These are phyloP conservation scores for Aplochiton taeniatus DNA, from an alignment of 2,797 vertebrate species.

Conservation along the genomic window DNA sequence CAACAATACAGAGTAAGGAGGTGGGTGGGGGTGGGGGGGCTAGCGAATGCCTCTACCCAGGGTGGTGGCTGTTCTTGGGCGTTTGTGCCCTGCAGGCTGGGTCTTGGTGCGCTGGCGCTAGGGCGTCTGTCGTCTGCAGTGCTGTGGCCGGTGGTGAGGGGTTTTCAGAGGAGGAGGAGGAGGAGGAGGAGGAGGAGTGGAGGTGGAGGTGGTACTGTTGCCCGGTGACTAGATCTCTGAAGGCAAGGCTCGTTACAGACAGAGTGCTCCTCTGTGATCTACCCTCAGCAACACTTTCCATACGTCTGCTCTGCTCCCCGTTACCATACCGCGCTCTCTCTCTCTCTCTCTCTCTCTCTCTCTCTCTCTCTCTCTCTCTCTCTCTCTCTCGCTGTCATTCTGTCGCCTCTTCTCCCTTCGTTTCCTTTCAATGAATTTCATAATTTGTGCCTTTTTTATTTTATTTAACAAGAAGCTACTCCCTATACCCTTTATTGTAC, in stretches of 20 bases:
- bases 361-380: constrained; percentile 1
- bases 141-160: constrained; percentile 22
- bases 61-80: too few relatives aligned
- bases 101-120: constrained; percentile 10
- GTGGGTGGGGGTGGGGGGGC: too few relatives aligned
- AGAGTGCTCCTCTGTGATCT: constrained; percentile 21
- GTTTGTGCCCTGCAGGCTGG: background rate
- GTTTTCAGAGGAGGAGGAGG: background rate
- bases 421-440: background rate
- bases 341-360: background rate
- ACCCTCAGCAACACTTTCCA: constrained; percentile 33
- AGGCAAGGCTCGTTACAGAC: constrained; percentile 22
- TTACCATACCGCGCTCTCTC: background rate
- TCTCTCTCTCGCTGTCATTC: background rate
- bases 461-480: too few relatives aligned
- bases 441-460: background rate
- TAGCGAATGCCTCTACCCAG: too few relatives aligned
- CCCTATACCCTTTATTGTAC: too few relatives aligned
- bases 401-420: background rate
- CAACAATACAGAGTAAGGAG: too few relatives aligned
- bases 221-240: constrained; percentile 6
- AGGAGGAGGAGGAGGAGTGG: constrained; percentile 4
- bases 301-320: constrained; percentile 1
- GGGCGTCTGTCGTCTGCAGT: background rate
- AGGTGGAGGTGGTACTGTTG: too few relatives aligned